Percentiles rank a stretch among this genome's conserved stretches.
phyloP scores from a whole-genome alignment of 2,888 invertebrate genomes.

The Lasioglossum villosulum region DNA sequence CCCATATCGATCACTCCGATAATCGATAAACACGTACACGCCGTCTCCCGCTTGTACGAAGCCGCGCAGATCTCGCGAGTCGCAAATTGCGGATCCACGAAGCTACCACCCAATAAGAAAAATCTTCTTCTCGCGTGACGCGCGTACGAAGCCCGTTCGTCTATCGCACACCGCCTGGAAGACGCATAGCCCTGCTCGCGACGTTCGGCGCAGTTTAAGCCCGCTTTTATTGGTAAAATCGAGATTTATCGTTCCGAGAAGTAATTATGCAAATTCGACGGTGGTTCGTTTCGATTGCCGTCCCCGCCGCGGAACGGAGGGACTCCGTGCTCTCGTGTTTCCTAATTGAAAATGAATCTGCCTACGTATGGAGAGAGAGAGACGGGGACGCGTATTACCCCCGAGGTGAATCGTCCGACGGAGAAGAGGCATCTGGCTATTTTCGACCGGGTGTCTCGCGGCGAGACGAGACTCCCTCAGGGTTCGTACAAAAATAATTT shows the following conservation, averaged over 20 bases:
- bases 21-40: constrained; percentile 77
- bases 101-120: constrained; percentile 65
- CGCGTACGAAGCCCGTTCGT: not conserved
- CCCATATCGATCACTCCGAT: constrained; percentile 80
- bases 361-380: not conserved
- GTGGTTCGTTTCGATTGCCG: constrained; percentile 14
- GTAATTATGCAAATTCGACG: constrained; percentile 49
- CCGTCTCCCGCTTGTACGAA: not conserved
- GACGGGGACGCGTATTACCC: constrained; percentile 18
- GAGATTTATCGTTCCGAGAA: constrained; percentile 47
- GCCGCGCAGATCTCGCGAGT: constrained; percentile 28
- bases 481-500: constrained; percentile 68
- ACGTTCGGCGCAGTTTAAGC: constrained; percentile 25
- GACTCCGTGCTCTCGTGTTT: not conserved
- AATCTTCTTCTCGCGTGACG: constrained; percentile 21
- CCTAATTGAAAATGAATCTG: not conserved
- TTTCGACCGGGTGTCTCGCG: constrained; percentile 48
- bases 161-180: not conserved
- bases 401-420: constrained; percentile 13
- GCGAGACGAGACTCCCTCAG: constrained; percentile 57
- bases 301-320: not conserved
- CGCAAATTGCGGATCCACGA: constrained; percentile 49
- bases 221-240: constrained; percentile 49
- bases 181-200: not conserved
- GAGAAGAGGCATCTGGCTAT: constrained; percentile 49